Evolutionary conservation across 2,113 vertebrate species (phyloP), one percentile per base, ranked within the genome.

Genomic region (Talpa occidentalis): DNA sequence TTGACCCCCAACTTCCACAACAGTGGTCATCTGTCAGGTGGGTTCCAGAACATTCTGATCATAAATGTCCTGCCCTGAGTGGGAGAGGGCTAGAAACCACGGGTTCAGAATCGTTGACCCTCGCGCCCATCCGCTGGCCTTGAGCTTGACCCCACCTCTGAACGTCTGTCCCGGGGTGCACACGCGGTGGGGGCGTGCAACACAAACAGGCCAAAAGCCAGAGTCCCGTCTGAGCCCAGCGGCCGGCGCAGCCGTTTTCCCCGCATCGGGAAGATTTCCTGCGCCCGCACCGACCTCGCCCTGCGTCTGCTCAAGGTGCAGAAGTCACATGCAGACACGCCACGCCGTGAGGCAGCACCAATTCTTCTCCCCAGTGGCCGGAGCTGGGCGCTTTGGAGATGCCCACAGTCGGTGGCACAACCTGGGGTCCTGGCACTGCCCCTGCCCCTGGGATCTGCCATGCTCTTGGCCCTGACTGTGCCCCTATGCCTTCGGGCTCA

Each of bases 231-330:
- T 54, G 24, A 0, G 21, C n/a, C 37, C 0, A 0, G 47, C 1
- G 0, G 2, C 11, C 22, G 47, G 78, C 24, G 0, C 16, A 1
- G 83, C 28, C 56, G 5, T 10, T 32, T 35, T 17, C 22, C 66
- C 79, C 3, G 0, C 10, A 6, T 2, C 47, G 1, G 1, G 14
- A 47, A 0, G 5, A 37, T 47, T 14, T 42, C n/a, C 60, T 1
- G 6, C 1, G 28, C 28, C 30, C 0, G 2, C 5, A 11, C 4
- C 5, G 16, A 1, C 30, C 21, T 59, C 73, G 16, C 4, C 35
- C 82, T 4, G 4, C 0, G 35, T n/a, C 62, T 11, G 0, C 1
- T 22, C 54, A 10, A n/a, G 40, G 42, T 0, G 4, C 2, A 22
- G 14, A 21, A 77, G n/a, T 8, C 2, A 3, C 54, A 9, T 28